Percentiles rank a stretch among this genome's conserved stretches.
Conservation (phyloP, 2,797 vertebrate species). For the Crenuchus spilurus region DNA sequence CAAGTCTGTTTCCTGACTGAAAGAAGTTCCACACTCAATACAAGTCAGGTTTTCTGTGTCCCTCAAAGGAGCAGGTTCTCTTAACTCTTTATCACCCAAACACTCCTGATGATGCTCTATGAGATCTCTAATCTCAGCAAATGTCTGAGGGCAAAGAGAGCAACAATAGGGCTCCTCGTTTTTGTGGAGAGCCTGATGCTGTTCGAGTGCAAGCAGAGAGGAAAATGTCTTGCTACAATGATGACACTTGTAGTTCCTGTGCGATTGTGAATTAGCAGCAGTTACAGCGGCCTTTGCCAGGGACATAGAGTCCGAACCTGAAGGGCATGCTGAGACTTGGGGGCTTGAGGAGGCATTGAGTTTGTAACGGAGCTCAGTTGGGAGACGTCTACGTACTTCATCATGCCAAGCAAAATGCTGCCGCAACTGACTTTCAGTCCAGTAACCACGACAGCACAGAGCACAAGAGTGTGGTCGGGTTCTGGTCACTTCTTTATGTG, state of each 20-base stretch:
- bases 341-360: conserved; percentile 68
- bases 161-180: conserved; percentile 65
- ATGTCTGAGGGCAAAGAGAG: conserved; percentile 71
- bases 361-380: conserved; percentile 77
- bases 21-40: conserved; percentile 75
- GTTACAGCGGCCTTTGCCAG: conserved; percentile 4
- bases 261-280: conserved; percentile 39
- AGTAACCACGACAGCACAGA: conserved; percentile 80
- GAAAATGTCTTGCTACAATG: conserved; percentile 74
- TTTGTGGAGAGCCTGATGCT: conserved; percentile 67
- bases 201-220: conserved; percentile 65
- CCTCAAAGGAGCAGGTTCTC: conserved; percentile 50
- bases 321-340: conserved; percentile 27
- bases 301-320: conserved; percentile 28
- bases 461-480: conserved; percentile 75
- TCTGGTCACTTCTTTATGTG: conserved; percentile 70
- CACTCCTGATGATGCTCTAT: conserved; percentile 77
- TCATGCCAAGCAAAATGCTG: conserved; percentile 83
- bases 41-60: conserved; percentile 63
- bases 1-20: conserved; percentile 68
- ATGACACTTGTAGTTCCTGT: conserved; percentile 70
- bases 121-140: conserved; percentile 71
- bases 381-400: conserved; percentile 77
- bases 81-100: conserved; percentile 56
- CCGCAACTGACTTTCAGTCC: conserved; percentile 79